These are phyloP conservation scores for Creontiades dilutus DNA, from an alignment of 2,888 invertebrate species.

Conservation along the genomic window DNA sequence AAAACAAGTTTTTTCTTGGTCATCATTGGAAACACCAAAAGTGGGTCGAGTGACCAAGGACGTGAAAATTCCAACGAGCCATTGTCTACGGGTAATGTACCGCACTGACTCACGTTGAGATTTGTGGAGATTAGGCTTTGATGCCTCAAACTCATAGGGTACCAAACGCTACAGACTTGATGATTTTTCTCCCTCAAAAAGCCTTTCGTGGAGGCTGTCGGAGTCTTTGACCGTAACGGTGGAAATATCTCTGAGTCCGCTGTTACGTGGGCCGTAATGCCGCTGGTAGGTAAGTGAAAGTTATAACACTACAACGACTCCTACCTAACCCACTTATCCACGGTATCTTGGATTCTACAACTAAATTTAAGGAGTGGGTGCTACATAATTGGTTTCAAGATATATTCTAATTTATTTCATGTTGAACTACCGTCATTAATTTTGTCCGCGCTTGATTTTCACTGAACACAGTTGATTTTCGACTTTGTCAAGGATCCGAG, in stretches of 20 bases:
- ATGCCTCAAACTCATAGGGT: slow-evolving; percentile 1
- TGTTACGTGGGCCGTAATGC: slow-evolving; percentile 58
- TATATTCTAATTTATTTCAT: too few relatives aligned
- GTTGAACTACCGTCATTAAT: too few relatives aligned
- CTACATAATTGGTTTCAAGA: too few relatives aligned
- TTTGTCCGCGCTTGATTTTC: too few relatives aligned
- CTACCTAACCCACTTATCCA: background rate
- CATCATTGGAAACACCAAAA: too few relatives aligned
- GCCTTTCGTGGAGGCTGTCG: background rate
- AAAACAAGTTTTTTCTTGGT: too few relatives aligned
- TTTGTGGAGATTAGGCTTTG: slow-evolving; percentile 16
- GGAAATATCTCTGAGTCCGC: slow-evolving; percentile 46
- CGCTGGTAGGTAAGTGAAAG: slow-evolving; percentile 62
- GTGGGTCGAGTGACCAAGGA: slow-evolving; percentile 14
- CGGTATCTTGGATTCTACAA: background rate
- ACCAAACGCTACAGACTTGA: background rate
- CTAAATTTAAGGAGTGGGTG: background rate
- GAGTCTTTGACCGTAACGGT: slow-evolving; percentile 53
- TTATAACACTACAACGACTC: slow-evolving; percentile 45
- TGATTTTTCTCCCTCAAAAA: slow-evolving; percentile 22
- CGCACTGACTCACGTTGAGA: slow-evolving; percentile 10
- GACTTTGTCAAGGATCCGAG: too few relatives aligned
- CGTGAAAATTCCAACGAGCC: background rate
- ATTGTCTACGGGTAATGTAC: slow-evolving; percentile 22
- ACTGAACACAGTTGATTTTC: too few relatives aligned